These are phyloP conservation scores for Zhuqinia jingwanae DNA, from an alignment of 2,888 invertebrate species.

Conservation along the genomic window DNA sequence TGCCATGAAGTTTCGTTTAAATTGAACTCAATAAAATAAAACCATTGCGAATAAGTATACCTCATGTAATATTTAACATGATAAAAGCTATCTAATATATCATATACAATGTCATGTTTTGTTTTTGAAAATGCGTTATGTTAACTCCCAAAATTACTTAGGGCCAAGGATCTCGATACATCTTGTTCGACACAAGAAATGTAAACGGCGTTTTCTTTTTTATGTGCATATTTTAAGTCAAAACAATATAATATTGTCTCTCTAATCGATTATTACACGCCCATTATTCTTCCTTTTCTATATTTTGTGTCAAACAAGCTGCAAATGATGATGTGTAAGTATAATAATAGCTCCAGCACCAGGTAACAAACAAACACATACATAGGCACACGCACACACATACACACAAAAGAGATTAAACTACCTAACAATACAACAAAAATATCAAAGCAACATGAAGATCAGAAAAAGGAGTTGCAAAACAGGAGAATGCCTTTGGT, in stretches of 20 bases:
- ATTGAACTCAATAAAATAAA: no score
- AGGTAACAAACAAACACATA: neutral
- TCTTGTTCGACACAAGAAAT: neutral
- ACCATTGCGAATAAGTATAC: no score
- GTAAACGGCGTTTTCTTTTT: no score
- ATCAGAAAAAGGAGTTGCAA: conserved; percentile 2
- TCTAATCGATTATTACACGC: conserved; percentile 20
- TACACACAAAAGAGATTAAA: neutral
- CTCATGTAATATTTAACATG: no score
- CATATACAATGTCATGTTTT: no score
- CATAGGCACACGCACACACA: neutral
- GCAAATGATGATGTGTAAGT: neutral
- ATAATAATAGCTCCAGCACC: neutral
- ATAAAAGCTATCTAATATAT: no score
- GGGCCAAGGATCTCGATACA: no score
- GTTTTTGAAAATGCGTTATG: no score
- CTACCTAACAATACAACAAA: neutral
- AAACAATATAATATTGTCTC: neutral
- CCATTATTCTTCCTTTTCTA: neutral
- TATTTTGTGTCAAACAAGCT: neutral
- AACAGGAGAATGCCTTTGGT: neutral
- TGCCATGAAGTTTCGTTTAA: no score
- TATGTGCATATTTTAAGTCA: neutral
- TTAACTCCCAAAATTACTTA: no score
- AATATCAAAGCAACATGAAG: conserved; percentile 12